Evolutionary conservation across 2,797 vertebrate genomes (phyloP), one percentile per base, ranked within the genome.

Genomic region (Telmatherina bonti): DNA sequence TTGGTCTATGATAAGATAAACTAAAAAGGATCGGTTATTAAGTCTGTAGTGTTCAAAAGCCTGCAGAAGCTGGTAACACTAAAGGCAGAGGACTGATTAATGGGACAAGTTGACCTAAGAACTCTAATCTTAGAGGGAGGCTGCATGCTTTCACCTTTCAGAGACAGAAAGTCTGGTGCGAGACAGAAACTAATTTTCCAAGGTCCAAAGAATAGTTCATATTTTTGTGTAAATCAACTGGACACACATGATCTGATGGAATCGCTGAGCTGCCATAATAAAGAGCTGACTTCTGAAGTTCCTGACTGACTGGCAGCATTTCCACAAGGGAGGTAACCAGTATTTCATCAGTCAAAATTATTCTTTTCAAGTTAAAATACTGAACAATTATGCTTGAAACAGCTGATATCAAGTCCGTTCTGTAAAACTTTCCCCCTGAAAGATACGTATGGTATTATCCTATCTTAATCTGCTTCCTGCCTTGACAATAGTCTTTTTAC

Each of bases 151-250:
- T 52, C n/a, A 27, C 5, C 24, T 26, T 52, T 52, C 24, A 15
- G 49, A 52, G 49, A 52, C 49, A 27, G 49, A 52, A 27, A 52
- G 49, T 52, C 49, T 52, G n/a, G 24, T 52, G 24, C 27, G 49
- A 52, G 49, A 52, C 24, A 52, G 13, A 52, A 11, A 52, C 1
- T 49, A 49, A 49, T 49, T 18, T 49, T 9, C 9, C n/a, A 22
- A 20, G 20, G 20, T n/a, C 20, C 2, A 22, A 52, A 24, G 12
- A 13, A 52, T 52, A 52, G 22, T 52, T 52, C 3, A 52, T 26
- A 26, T 52, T 27, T 52, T 26, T 6, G 24, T 13, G 13, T 26
- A 26, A 52, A 26, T 52, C 8, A 52, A 27, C 1, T 52, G 49
- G 12, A 15, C 11, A 52, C 49, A 52, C 49, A 52, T 51, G 24